Evolutionary conservation across 1,140 invertebrate species (phyloP).

Genomic region (Drusus annulatus): DNA sequence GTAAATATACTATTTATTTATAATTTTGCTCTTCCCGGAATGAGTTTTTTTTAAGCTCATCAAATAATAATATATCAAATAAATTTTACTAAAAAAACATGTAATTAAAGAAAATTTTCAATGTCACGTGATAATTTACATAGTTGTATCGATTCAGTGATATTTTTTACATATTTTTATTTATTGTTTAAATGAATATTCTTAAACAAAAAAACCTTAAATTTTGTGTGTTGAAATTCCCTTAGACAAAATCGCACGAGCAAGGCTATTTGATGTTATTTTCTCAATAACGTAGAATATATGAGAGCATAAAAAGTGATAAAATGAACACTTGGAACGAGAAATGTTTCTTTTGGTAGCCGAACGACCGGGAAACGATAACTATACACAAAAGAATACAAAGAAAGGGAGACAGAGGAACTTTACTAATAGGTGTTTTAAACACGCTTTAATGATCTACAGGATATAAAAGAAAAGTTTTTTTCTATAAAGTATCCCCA

Average conservation of each 20-base stretch:
- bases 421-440: slow-evolving; percentile 14
- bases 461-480: neutral
- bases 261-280: slow-evolving; percentile 14
- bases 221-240: neutral
- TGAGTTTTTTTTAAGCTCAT: too few species aligned
- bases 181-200: too few species aligned
- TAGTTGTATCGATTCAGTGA: too few species aligned
- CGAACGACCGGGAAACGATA: neutral
- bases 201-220: too few species aligned
- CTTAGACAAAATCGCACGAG: slow-evolving; percentile 5
- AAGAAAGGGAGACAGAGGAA: neutral
- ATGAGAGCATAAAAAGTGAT: slow-evolving; percentile 35
- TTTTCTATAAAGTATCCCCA: too few species aligned
- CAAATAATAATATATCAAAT: too few species aligned
- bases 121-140: too few species aligned
- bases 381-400: neutral
- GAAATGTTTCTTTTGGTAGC: slow-evolving; percentile 12
- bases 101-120: too few species aligned
- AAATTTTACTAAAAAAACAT: too few species aligned
- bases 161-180: too few species aligned
- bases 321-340: slow-evolving; percentile 25
- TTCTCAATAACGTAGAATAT: slow-evolving; percentile 11
- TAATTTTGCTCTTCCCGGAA: too few species aligned
- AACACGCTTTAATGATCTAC: neutral
- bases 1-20: too few species aligned